phyloP scores from a whole-genome alignment of 2,888 invertebrate species.

The Ditula angustiorana region DNA sequence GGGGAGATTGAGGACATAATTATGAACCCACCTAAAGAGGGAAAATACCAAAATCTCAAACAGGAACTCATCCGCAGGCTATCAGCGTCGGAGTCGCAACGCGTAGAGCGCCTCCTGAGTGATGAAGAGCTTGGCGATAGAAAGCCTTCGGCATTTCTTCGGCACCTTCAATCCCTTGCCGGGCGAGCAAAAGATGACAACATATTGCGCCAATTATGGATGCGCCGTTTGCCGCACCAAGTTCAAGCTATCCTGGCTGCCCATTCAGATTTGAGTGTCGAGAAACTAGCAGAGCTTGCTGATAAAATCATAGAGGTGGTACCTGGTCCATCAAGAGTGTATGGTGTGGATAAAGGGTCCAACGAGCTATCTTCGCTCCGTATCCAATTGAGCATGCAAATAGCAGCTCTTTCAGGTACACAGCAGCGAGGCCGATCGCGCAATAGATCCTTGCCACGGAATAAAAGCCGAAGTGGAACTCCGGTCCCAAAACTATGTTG shows the following conservation, averaged over 20 bases:
- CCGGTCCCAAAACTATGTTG: not conserved
- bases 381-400: not conserved
- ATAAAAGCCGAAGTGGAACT: not conserved
- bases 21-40: conserved; percentile 22
- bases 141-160: conserved; percentile 33
- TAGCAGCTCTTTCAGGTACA: not conserved
- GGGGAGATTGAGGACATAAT: conserved; percentile 37
- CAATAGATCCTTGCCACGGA: not conserved
- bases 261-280: conserved; percentile 29
- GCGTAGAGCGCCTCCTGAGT: conserved; percentile 23
- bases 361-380: not conserved
- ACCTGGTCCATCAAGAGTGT: not conserved
- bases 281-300: conserved; percentile 4
- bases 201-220: conserved; percentile 32
- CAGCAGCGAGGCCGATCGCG: not conserved
- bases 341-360: not conserved
- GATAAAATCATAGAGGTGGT: not conserved
- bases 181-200: conserved; percentile 18
- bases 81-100: conserved; percentile 35
- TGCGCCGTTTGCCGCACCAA: conserved; percentile 26
- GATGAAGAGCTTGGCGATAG: conserved; percentile 39
- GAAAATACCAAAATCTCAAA: conserved; percentile 35
- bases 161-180: conserved; percentile 32
- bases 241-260: conserved; percentile 35
- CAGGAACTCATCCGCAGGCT: conserved; percentile 31